Evolutionary conservation across 53 echinoderm and acorn worm genomes (phyloP).

Genomic region (Echinometra lucunter): DNA sequence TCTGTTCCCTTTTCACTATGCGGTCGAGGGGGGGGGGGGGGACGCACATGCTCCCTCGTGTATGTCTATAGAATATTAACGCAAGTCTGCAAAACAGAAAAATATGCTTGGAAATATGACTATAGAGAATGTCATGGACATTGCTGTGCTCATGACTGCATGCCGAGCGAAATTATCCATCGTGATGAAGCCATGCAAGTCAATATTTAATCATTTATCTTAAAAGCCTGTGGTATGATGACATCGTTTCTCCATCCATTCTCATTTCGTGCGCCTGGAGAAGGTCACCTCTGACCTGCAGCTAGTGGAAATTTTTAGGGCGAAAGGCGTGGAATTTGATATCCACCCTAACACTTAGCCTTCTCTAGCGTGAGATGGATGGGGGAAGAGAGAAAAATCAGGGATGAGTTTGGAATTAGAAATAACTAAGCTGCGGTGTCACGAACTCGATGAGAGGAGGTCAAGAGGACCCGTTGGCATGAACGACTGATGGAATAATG

Average conservation of each 20-base stretch:
- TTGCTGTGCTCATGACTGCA: too few relatives aligned
- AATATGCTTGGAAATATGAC: too few relatives aligned
- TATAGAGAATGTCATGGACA: too few relatives aligned
- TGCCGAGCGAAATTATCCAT: too few relatives aligned
- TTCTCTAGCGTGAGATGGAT: neutral
- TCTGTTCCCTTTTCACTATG: too few relatives aligned
- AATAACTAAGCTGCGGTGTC: slow-evolving; percentile 22
- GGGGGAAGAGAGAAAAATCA: neutral
- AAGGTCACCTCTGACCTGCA: neutral
- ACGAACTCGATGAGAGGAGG: neutral
- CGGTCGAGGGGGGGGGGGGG: too few relatives aligned
- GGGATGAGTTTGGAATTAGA: neutral
- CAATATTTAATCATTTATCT: too few relatives aligned
- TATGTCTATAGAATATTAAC: too few relatives aligned
- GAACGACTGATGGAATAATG: neutral
- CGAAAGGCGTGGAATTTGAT: neutral
- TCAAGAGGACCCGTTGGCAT: slow-evolving; percentile 8
- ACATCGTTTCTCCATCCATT: neutral
- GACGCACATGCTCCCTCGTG: too few relatives aligned
- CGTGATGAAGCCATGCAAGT: too few relatives aligned
- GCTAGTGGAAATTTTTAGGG: neutral
- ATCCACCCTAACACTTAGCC: neutral
- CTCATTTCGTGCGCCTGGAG: neutral
- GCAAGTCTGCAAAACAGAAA: too few relatives aligned
- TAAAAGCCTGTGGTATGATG: too few relatives aligned